Percentiles rank a stretch among this genome's conserved stretches.
phyloP scores from a whole-genome alignment of 1,140 invertebrate genomes.

The Cyrtorhinus lividipennis region DNA sequence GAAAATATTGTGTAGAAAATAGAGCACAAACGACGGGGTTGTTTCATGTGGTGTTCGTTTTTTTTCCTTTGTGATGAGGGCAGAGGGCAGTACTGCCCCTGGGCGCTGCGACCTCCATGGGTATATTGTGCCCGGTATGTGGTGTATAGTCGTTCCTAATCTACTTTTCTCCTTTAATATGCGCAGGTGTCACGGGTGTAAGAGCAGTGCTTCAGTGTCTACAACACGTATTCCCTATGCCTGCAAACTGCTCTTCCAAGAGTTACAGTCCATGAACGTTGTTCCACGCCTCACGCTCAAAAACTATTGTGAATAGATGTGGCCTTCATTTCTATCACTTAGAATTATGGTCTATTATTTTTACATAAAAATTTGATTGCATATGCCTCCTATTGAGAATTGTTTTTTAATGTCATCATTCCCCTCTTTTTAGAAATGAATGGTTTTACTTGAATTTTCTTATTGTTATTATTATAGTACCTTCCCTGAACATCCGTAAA shows the following conservation, averaged over 20 bases:
- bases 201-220: conserved; percentile 75
- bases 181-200: conserved; percentile 74
- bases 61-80: background rate
- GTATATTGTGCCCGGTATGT: background rate
- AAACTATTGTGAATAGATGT: conserved; percentile 51
- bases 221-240: conserved; percentile 96
- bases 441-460: no score
- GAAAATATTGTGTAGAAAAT: background rate
- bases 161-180: background rate
- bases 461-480: no score
- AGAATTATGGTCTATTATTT: no score
- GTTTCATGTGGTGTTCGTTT: background rate
- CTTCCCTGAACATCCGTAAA: no score
- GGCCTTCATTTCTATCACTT: conserved; percentile 11
- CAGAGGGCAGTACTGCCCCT: background rate
- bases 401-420: no score
- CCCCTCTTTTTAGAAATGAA: no score
- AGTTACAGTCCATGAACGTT: conserved; percentile 97
- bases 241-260: conserved; percentile 97
- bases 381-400: no score
- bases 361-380: no score
- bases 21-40: no score
- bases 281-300: conserved; percentile 73
- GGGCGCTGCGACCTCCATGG: background rate
- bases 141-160: background rate